Percentiles rank a stretch among this genome's conserved stretches.
Evolutionary conservation across 1,140 invertebrate species (phyloP).

Genomic region (Coptotermes formosanus): DNA sequence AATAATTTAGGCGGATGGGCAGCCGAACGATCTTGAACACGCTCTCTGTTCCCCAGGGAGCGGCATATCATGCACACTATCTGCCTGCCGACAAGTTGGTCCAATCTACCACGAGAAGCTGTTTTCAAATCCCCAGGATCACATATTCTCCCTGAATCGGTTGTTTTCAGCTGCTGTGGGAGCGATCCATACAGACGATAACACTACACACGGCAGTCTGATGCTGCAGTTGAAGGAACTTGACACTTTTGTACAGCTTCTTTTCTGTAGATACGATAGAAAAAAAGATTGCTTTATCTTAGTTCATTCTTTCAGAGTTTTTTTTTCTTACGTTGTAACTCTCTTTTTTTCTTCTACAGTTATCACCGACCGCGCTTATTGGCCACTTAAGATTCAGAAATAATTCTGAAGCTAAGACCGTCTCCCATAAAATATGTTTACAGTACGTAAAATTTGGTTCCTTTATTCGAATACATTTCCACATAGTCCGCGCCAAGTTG

Average conservation of each 20-base stretch:
- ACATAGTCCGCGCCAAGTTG: too few species aligned
- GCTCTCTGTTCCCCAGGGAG: not conserved
- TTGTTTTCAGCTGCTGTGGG: not conserved
- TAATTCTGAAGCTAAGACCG: too few species aligned
- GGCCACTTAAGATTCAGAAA: too few species aligned
- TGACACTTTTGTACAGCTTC: not conserved
- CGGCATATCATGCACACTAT: not conserved
- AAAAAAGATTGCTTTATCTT: not conserved
- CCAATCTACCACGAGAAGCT: not conserved
- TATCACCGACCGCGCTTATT: too few species aligned
- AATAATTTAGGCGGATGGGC: not conserved
- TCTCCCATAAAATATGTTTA: too few species aligned
- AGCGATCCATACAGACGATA: not conserved
- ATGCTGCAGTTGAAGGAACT: not conserved
- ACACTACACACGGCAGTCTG: not conserved
- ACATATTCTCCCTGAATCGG: not conserved
- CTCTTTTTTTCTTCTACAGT: too few species aligned
- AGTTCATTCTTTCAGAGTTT: not conserved
- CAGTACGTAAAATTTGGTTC: too few species aligned
- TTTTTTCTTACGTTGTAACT: too few species aligned
- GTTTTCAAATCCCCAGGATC: not conserved
- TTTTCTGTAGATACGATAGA: not conserved
- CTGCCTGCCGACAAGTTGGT: constrained; percentile 1
- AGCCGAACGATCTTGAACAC: not conserved
- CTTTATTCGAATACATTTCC: too few species aligned